Conservation (phyloP, 2,797 vertebrate species). For the Pipistrellus nathusii region DNA sequence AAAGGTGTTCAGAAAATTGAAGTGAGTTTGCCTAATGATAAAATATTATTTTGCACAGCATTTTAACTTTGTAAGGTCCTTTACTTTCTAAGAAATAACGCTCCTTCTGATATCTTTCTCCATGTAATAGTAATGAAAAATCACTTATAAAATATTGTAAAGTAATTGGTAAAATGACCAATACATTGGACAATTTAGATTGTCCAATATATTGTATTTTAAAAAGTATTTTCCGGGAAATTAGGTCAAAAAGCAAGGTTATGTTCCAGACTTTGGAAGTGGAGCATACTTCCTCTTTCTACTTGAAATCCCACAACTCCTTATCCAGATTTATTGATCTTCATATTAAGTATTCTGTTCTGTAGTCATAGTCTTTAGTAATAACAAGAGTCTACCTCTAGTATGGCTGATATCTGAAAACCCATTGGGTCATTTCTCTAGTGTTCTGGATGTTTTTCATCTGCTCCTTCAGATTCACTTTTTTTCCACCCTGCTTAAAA, state of each 20-base stretch:
- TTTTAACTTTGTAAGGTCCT: background rate
- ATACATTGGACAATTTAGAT: constrained; percentile 38
- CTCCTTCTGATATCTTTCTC: constrained; percentile 24
- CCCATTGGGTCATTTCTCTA: background rate
- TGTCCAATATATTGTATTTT: background rate
- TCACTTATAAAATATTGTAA: constrained; percentile 4
- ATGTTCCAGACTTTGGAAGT: background rate
- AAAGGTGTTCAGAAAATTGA: background rate
- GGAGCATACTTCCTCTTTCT: constrained; percentile 12
- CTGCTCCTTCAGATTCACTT: background rate
- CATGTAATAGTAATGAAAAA: background rate
- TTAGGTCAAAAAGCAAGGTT: background rate
- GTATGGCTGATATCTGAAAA: background rate
- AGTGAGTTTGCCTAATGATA: background rate
- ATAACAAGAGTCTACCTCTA: background rate
- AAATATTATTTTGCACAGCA: constrained; percentile 30
- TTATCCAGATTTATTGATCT: constrained; percentile 9
- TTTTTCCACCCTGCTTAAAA: background rate
- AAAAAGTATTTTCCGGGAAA: background rate
- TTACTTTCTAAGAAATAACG: constrained; percentile 2
- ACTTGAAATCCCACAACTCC: background rate
- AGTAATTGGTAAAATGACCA: constrained; percentile 35
- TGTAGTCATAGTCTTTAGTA: background rate
- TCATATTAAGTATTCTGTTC: background rate
- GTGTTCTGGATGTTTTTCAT: constrained; percentile 38